Base-by-base conservation (phyloP, 2,888 invertebrate genomes). In the Argyra leucocephala region DNA sequence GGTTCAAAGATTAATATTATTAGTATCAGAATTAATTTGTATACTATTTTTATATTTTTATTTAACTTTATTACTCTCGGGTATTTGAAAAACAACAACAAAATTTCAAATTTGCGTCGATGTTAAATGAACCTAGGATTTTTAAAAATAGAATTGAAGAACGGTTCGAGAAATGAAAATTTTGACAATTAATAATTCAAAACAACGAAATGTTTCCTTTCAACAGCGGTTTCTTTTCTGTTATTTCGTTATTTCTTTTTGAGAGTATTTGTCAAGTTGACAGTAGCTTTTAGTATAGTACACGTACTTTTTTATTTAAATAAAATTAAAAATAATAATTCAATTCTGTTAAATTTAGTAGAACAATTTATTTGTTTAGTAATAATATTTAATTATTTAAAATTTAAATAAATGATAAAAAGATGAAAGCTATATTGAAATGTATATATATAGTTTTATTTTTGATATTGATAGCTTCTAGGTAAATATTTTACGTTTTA, bases 291-390 rank as follows among this genome's bases (percentile, higher is more conserved):
- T 7, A 10, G 12, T 31, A 18, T 48, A 48, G 48, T 48, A 48
- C 48, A 48, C 48, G 48, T 48, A 48, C 48, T 48, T 48, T 48
- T 48, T 48, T n/a, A n/a, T n/a, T n/a, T n/a, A n/a, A n/a, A n/a
- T n/a, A n/a, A 9, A 48, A 48, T 18, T 31, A 31, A 31, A 6
- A 31, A 31, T 12, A 4, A 10, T 6, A 26, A 7, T 26, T 26
- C 7, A 12, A 10, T 31, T 31, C 12, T 31, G 31, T 31, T 31
- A 31, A 31, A 12, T 31, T 31, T 7, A 31, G 31, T 31, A 10
- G 31, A 15, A 48, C 18, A 15, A 48, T 48, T 18, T n/a, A 48
- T 48, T 48, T 12, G 15, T 48, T 15, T 48, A 48, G 48, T n/a
- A 5, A 48, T 18, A 18, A 48, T 12, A 48, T 37, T 37, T 10